These are phyloP conservation scores for Vireo altiloquus DNA, from an alignment of 2,113 vertebrate species.

Conservation along the genomic window DNA sequence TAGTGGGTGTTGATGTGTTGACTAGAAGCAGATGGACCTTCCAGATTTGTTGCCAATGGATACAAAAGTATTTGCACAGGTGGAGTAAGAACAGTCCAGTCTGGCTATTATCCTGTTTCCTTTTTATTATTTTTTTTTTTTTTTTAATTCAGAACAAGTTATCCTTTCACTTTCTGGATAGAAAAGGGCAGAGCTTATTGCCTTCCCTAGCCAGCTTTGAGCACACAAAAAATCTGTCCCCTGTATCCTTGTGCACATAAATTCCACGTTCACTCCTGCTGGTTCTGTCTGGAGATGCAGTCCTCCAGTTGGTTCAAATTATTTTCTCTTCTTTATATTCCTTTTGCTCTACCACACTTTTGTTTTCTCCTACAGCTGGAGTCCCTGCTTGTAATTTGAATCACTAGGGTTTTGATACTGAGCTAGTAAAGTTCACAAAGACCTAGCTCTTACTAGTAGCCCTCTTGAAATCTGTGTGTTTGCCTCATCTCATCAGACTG, in stretches of 20 bases:
- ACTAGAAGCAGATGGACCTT: not conserved
- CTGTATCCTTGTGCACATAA: not conserved
- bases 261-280: not conserved
- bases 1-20: not conserved
- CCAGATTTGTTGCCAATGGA: not conserved
- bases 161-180: not conserved
- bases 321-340: not conserved
- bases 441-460: not conserved
- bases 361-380: not conserved
- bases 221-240: not conserved
- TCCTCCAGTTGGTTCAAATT: not conserved
- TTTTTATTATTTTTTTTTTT: not conserved
- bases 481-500: not conserved
- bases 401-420: not conserved
- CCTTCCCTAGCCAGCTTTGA: not conserved
- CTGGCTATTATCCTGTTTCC: not conserved
- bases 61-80: not conserved
- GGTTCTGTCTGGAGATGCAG: not conserved
- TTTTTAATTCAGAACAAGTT: not conserved
- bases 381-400: not conserved
- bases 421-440: not conserved
- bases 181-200: not conserved
- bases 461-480: not conserved
- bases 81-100: not conserved
- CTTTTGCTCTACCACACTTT: not conserved